Conservation (phyloP, 2,888 invertebrate genomes). For the Epiblema foenella region DNA sequence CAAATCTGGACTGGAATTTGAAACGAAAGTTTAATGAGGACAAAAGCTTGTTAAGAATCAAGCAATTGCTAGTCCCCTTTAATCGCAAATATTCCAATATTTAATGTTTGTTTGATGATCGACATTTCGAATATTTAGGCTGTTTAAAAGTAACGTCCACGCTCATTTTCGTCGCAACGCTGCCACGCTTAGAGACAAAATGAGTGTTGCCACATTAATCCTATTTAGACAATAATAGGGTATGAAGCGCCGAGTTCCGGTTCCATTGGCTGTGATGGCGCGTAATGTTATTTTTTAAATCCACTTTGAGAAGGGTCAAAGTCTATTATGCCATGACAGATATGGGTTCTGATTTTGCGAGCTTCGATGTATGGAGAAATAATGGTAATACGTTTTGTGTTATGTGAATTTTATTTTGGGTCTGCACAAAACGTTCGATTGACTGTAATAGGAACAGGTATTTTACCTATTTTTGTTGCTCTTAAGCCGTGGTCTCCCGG, state of each 20-base stretch:
- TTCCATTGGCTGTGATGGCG: constrained; percentile 44
- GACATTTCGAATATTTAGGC: neutral
- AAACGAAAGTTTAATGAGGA: neutral
- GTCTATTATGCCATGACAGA: constrained; percentile 44
- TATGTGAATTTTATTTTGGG: constrained; percentile 2
- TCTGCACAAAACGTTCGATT: neutral
- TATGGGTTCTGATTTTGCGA: constrained; percentile 43
- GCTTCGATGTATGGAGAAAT: constrained; percentile 31
- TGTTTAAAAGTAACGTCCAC: constrained; percentile 35
- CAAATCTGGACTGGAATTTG: too few relatives aligned
- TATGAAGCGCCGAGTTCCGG: constrained; percentile 35
- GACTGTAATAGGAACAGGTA: neutral
- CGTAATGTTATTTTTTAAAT: constrained; percentile 46
- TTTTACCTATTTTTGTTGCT: neutral
- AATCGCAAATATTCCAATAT: neutral
- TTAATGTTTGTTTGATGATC: constrained; percentile 1
- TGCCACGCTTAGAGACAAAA: constrained; percentile 38
- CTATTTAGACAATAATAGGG: constrained; percentile 43
- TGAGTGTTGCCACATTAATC: constrained; percentile 44
- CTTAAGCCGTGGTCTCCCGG: too few relatives aligned
- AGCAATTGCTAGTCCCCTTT: neutral
- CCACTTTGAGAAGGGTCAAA: constrained; percentile 48
- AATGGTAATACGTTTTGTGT: constrained; percentile 19
- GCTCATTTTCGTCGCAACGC: constrained; percentile 24
- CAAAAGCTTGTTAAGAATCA: too few relatives aligned